Conservation (phyloP, 2,113 vertebrate species). For the Eretmochelys imbricata region DNA sequence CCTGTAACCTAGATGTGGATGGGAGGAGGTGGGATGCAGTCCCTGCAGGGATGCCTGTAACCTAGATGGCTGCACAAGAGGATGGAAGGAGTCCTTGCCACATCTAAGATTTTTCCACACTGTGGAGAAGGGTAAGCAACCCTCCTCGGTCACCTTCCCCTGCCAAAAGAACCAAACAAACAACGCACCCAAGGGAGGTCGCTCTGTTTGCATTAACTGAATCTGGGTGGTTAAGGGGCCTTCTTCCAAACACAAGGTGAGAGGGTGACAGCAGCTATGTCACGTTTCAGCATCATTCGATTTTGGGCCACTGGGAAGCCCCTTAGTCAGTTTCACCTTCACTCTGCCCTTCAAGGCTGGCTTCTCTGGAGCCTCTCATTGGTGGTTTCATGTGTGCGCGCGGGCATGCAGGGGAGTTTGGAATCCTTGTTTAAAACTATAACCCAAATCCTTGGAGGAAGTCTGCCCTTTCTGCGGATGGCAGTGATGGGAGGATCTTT, state of each 20-base stretch:
- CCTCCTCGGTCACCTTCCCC: not conserved
- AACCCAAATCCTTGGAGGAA: not conserved
- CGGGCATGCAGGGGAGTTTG: not conserved
- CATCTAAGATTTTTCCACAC: not conserved
- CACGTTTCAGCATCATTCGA: not conserved
- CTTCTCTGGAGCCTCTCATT: not conserved
- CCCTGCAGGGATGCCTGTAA: not conserved
- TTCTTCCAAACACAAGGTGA: fast-evolving
- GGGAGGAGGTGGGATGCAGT: not conserved
- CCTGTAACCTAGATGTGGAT: fast-evolving
- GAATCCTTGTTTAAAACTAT: not conserved
- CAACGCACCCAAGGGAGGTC: not conserved
- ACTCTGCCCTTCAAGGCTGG: fast-evolving
- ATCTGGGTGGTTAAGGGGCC: not conserved
- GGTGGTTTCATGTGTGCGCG: fast-evolving
- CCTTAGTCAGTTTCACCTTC: not conserved
- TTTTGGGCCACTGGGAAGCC: fast-evolving
- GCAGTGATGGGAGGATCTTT: not conserved
- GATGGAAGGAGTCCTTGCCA: not conserved
- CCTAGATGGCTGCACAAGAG: not conserved
- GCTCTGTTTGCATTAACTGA: not conserved
- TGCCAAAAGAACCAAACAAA: not conserved
- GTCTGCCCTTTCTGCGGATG: not conserved
- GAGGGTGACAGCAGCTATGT: fast-evolving
- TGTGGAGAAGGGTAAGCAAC: not conserved